Evolutionary conservation across 2,113 vertebrate genomes (phyloP).

Genomic region (Plecotus auritus): DNA sequence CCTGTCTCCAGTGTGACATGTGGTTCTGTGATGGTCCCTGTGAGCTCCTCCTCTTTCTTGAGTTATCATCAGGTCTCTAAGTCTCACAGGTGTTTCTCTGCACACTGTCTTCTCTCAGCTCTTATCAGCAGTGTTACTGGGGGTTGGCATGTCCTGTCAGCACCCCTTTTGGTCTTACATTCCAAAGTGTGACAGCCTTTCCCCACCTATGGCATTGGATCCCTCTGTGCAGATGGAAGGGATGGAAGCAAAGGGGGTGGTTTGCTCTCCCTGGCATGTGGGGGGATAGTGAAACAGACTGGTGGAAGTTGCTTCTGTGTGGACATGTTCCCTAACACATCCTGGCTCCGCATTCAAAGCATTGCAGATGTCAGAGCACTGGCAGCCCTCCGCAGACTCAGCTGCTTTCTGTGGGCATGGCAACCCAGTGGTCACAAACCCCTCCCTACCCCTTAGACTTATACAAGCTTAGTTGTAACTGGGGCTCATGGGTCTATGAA

Average conservation of each 20-base stretch:
- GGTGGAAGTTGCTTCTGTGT: background rate
- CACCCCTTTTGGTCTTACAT: background rate
- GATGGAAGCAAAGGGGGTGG: background rate
- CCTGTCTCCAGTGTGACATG: slow-evolving; percentile 66
- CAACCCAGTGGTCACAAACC: background rate
- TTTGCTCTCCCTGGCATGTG: background rate
- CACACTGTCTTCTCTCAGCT: slow-evolving; percentile 3
- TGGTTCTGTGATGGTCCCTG: slow-evolving; percentile 87
- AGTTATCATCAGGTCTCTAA: background rate
- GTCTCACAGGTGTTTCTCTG: slow-evolving; percentile 25
- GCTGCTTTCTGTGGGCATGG: background rate
- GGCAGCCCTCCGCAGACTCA: rapidly evolving
- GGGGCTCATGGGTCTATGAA: background rate
- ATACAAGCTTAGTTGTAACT: background rate
- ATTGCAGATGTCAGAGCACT: background rate
- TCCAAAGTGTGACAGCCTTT: background rate
- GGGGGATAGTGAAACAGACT: background rate
- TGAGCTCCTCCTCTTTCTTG: slow-evolving; percentile 48
- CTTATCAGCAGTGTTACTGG: background rate
- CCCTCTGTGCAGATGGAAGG: background rate
- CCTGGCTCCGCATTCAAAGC: background rate
- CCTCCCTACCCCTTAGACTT: background rate
- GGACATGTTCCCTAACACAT: too few relatives aligned
- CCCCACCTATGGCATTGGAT: background rate
- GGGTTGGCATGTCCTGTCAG: slow-evolving; percentile 57